These are phyloP conservation scores for Amiota mariae DNA, from an alignment of 2,888 invertebrate genomes.

Conservation along the genomic window DNA sequence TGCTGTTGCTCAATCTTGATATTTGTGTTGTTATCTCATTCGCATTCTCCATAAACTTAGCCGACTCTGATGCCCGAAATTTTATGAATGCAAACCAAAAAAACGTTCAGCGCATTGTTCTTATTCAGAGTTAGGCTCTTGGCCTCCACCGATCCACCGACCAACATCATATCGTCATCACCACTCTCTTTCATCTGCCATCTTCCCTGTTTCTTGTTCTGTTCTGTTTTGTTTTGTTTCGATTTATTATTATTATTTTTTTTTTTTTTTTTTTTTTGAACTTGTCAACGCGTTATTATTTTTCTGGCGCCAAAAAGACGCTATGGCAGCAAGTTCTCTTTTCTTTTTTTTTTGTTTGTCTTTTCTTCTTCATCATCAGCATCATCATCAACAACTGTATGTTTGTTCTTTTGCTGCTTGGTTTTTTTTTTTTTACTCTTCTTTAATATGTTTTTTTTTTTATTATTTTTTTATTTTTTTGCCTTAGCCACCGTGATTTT, in stretches of 20 bases:
- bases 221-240: too few species aligned
- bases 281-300: constrained; percentile 58
- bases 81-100: constrained; percentile 22
- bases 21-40: background rate
- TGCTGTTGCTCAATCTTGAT: background rate
- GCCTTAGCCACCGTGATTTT: too few species aligned
- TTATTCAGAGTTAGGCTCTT: constrained; percentile 8
- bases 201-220: too few species aligned
- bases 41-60: background rate
- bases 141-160: constrained; percentile 4
- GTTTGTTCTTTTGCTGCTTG: too few species aligned
- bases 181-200: constrained; percentile 32
- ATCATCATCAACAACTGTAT: background rate
- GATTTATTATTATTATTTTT: too few species aligned
- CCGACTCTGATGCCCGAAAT: background rate
- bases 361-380: constrained; percentile 35
- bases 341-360: constrained; percentile 42
- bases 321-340: constrained; percentile 24
- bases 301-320: constrained; percentile 72
- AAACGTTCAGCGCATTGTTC: constrained; percentile 45
- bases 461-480: background rate
- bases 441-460: constrained; percentile 20
- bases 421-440: background rate
- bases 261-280: constrained; percentile 56
- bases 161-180: constrained; percentile 18